Percentiles rank a stretch among this genome's conserved stretches.
Conservation (phyloP, 2,113 vertebrate species). For the Dipodomys spectabilis region DNA sequence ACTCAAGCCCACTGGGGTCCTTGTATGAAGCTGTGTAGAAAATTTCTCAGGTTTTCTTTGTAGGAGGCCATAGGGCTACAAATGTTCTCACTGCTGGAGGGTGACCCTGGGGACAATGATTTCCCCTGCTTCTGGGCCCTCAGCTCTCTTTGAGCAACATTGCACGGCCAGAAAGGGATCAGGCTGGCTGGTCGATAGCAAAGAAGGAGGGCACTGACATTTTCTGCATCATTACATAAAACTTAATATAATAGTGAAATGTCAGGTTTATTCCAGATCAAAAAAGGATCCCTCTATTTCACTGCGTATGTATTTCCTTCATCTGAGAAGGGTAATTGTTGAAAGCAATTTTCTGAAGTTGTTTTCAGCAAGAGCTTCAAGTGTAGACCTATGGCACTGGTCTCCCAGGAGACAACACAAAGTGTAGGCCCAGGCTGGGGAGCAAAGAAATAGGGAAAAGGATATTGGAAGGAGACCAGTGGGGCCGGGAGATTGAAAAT, state of each 20-base stretch:
- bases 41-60: not conserved
- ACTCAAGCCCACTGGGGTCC: not conserved
- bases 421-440: not conserved
- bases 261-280: not conserved
- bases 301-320: not conserved
- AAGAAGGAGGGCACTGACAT: not conserved
- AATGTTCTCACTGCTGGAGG: not conserved
- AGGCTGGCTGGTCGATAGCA: not conserved
- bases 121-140: not conserved
- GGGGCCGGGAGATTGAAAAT: not conserved
- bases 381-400: not conserved
- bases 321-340: not conserved
- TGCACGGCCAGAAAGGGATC: not conserved
- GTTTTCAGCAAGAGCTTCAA: not conserved
- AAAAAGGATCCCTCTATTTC: not conserved
- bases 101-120: not conserved
- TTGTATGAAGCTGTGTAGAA: not conserved
- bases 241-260: not conserved
- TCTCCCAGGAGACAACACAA: not conserved
- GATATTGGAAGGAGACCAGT: not conserved
- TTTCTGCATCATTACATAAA: not conserved
- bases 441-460: not conserved
- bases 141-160: not conserved
- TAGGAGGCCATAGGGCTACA: not conserved
- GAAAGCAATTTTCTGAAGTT: not conserved